These are phyloP conservation scores for Hydrozoanthus gracilis DNA, from an alignment of 92 coral and sea anemone genomes.

Conservation along the genomic window DNA sequence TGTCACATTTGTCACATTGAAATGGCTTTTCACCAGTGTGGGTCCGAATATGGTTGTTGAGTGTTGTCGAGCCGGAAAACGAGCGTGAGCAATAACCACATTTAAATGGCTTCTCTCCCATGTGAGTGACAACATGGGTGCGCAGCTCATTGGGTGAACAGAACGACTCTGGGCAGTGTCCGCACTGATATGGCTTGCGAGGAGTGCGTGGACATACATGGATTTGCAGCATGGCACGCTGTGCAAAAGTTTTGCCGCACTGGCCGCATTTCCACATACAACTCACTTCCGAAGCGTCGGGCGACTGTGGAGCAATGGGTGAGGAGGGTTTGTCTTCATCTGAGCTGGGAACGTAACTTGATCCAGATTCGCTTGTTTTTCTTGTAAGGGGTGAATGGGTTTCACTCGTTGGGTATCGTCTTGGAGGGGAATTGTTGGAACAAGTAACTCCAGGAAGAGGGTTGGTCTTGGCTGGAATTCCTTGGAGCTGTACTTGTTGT, in stretches of 20 bases:
- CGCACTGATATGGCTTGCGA: conserved; percentile 87
- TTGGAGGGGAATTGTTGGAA: conserved; percentile 5
- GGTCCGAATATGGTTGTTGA: conserved; percentile 96
- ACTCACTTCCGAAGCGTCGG: conserved; percentile 69
- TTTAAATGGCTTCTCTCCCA: conserved; percentile 94
- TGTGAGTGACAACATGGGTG: conserved; percentile 92
- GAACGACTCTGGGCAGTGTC: conserved; percentile 91
- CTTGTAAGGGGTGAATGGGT: conserved; percentile 30
- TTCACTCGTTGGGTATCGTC: conserved; percentile 11
- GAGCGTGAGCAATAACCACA: conserved; percentile 99
- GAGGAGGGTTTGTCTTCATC: conserved; percentile 38
- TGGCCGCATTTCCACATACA: conserved; percentile 91
- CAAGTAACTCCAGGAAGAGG: background rate
- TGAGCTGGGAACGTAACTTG: conserved; percentile 39
- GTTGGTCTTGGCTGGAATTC: background rate
- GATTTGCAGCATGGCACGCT: conserved; percentile 85
- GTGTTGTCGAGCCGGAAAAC: conserved; percentile 97
- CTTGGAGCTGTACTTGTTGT: conserved; percentile 18
- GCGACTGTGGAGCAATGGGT: conserved; percentile 38
- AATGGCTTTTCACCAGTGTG: conserved; percentile 98
- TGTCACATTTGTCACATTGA: conserved; percentile 86
- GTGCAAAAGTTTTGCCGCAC: conserved; percentile 90
- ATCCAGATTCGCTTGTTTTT: conserved; percentile 39
- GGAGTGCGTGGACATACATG: conserved; percentile 95
- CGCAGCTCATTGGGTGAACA: conserved; percentile 91